Percentiles rank a stretch among this genome's conserved stretches.
Evolutionary conservation across 2,113 vertebrate genomes (phyloP).

Genomic region (Ceratotherium simum): DNA sequence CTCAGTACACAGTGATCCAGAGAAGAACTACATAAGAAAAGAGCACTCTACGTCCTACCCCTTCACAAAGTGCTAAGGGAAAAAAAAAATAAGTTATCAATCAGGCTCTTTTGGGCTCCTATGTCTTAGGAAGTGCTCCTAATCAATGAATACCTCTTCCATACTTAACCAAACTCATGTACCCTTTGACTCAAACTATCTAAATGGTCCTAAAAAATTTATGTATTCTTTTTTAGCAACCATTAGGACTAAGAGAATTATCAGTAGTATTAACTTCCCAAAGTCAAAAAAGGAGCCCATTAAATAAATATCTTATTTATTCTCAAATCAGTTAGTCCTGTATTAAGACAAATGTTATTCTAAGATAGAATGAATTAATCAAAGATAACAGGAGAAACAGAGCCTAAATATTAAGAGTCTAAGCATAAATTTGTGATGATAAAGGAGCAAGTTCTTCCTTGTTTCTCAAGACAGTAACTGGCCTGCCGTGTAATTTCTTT

Average conservation of each 20-base stretch:
- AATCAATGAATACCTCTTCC: neutral
- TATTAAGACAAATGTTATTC: constrained; percentile 8
- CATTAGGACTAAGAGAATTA: neutral
- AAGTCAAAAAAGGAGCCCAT: neutral
- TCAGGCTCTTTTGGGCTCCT: neutral
- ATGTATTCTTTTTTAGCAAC: neutral
- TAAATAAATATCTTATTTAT: constrained; percentile 39
- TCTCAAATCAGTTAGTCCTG: constrained; percentile 36
- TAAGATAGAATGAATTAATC: constrained; percentile 7
- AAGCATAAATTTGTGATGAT: neutral
- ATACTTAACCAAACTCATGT: neutral
- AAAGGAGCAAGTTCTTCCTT: constrained; percentile 43
- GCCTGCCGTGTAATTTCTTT: neutral
- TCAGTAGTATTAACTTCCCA: neutral
- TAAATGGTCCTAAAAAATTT: neutral
- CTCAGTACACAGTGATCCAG: neutral
- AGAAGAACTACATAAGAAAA: neutral
- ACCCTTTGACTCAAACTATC: neutral
- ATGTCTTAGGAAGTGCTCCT: neutral
- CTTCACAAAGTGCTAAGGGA: neutral
- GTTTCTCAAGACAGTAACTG: constrained; percentile 1
- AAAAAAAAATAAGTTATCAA: neutral
- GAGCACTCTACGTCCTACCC: neutral
- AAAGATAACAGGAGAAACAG: neutral
- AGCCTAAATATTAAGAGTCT: neutral